A percentile compares a stretch with the other conserved stretches of the same genome.
phyloP scores from a whole-genome alignment of 2,113 vertebrate genomes.

The Neogobius melanostomus region DNA sequence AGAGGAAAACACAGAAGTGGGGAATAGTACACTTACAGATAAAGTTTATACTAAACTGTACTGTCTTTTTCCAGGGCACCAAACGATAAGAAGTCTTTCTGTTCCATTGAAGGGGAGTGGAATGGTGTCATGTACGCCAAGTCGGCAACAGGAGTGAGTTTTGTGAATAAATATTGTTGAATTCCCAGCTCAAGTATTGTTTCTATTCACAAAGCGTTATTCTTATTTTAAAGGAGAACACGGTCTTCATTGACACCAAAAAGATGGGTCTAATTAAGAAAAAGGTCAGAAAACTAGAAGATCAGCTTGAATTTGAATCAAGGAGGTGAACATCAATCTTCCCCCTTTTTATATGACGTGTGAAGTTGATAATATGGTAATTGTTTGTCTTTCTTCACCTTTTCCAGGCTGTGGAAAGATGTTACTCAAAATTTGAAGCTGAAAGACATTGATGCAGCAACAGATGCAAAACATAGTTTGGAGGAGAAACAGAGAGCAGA shows the following conservation, averaged over 20 bases:
- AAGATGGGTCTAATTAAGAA: conserved; percentile 94
- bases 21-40: neutral
- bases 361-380: neutral
- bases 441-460: conserved; percentile 93
- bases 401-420: conserved; percentile 89
- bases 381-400: neutral
- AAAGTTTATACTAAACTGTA: neutral
- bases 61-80: conserved; percentile 80
- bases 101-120: conserved; percentile 97
- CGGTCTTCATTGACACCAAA: conserved; percentile 96
- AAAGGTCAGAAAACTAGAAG: conserved; percentile 95
- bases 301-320: conserved; percentile 93
- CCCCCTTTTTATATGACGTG: neutral
- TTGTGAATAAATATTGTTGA: neutral
- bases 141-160: conserved; percentile 89
- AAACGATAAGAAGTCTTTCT: conserved; percentile 97
- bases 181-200: neutral
- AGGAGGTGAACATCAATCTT: conserved; percentile 79
- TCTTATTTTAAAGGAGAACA: conserved; percentile 82
- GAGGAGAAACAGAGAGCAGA: conserved; percentile 96
- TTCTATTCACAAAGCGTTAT: neutral
- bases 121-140: conserved; percentile 98
- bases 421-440: conserved; percentile 95
- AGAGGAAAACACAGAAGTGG: conserved; percentile 46
- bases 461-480: conserved; percentile 92